These are phyloP conservation scores for Ariolimax columbianus DNA, from an alignment of 2,888 invertebrate genomes.

Conservation along the genomic window DNA sequence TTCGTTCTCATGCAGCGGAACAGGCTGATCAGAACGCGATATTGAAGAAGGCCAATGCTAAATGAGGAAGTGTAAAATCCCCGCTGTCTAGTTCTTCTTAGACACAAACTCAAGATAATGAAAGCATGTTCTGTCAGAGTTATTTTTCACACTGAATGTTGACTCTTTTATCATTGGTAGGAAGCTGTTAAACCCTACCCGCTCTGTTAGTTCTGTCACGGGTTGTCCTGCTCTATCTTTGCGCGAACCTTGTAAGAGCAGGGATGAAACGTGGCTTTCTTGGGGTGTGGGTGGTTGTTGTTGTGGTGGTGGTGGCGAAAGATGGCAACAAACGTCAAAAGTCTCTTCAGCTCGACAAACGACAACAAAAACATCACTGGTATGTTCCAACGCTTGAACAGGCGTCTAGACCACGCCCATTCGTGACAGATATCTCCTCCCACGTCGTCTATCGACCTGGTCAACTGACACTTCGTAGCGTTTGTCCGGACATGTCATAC, in stretches of 20 bases:
- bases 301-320: constrained; percentile 13
- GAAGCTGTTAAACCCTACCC: background rate
- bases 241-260: background rate
- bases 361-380: constrained; percentile 12
- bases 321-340: constrained; percentile 40
- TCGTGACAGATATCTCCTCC: background rate
- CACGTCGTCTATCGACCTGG: constrained; percentile 17
- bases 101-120: background rate
- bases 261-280: background rate
- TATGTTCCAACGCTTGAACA: background rate
- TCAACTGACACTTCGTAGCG: background rate
- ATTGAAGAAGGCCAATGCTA: background rate
- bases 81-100: background rate
- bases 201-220: background rate
- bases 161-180: background rate
- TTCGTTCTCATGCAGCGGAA: background rate
- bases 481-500: background rate
- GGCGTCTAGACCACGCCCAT: constrained; percentile 29
- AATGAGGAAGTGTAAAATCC: background rate
- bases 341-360: constrained; percentile 14
- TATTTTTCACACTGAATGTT: background rate
- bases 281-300: constrained; percentile 25
- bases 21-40: background rate
- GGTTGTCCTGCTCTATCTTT: background rate
- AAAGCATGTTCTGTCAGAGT: background rate